Evolutionary conservation across 2,888 invertebrate genomes (phyloP).

Genomic region (Agrotis exclamationis): DNA sequence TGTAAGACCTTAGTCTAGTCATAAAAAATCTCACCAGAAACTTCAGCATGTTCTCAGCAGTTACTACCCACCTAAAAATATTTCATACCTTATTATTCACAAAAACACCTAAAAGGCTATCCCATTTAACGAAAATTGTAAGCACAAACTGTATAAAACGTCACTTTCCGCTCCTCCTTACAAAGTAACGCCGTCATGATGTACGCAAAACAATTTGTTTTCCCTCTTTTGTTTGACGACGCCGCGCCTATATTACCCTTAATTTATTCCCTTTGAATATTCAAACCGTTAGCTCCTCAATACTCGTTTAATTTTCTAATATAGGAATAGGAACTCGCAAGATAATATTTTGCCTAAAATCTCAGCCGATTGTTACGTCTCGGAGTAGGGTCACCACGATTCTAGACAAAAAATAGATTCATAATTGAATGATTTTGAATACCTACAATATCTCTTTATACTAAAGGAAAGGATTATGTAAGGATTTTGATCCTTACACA

Average conservation of each 20-base stretch:
- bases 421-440: neutral
- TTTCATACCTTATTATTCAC: conserved; percentile 16
- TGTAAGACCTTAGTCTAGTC: no score
- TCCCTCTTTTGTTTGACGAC: conserved; percentile 72
- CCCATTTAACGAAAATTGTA: conserved; percentile 35
- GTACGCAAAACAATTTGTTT: conserved; percentile 78
- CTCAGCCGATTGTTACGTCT: conserved; percentile 78
- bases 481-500: no score
- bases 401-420: neutral
- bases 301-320: conserved; percentile 88
- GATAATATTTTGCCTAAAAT: conserved; percentile 86
- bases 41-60: conserved; percentile 9
- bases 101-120: conserved; percentile 1
- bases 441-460: no score
- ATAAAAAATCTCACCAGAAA: neutral
- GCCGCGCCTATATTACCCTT: conserved; percentile 74
- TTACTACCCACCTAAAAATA: neutral
- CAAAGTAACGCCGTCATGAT: conserved; percentile 46
- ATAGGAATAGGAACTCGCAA: conserved; percentile 83
- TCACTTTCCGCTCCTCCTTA: conserved; percentile 14
- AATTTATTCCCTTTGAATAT: conserved; percentile 90
- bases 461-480: no score
- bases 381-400: conserved; percentile 68
- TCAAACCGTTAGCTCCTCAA: conserved; percentile 86
- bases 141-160: conserved; percentile 35